These are phyloP conservation scores for Sebastes iracundus DNA, from an alignment of 2,797 vertebrate genomes.

Conservation along the genomic window DNA sequence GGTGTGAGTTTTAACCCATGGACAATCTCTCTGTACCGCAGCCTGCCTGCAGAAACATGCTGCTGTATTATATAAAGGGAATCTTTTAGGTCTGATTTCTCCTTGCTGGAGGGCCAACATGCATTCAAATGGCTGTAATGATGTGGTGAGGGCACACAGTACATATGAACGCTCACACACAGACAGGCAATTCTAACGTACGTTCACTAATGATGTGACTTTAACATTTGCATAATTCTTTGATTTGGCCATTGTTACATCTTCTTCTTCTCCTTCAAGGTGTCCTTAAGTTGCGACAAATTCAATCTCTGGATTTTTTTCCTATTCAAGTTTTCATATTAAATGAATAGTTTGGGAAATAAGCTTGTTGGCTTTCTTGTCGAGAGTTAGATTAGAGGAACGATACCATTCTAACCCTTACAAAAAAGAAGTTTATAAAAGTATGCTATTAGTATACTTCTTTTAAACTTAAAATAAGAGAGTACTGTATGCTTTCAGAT, in stretches of 20 bases:
- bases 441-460: no score
- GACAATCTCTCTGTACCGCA: conserved; percentile 10
- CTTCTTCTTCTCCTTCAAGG: background rate
- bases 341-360: background rate
- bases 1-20: background rate
- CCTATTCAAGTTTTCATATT: background rate
- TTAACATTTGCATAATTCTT: background rate
- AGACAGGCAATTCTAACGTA: background rate
- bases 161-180: background rate
- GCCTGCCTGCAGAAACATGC: conserved; percentile 24
- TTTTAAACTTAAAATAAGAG: no score
- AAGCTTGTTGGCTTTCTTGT: background rate
- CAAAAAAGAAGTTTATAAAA: no score
- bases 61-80: conserved; percentile 44
- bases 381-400: background rate
- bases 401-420: background rate
- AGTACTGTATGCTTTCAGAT: no score
- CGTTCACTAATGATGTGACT: background rate
- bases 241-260: background rate
- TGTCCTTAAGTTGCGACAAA: background rate
- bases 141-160: conserved; percentile 28
- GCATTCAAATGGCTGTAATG: conserved; percentile 38
- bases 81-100: conserved; percentile 53
- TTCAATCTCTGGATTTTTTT: background rate
- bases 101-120: conserved; percentile 57